Evolutionary conservation across 2,888 invertebrate species (phyloP), one percentile per base, ranked within the genome.

Genomic region (Agelastica alni): DNA sequence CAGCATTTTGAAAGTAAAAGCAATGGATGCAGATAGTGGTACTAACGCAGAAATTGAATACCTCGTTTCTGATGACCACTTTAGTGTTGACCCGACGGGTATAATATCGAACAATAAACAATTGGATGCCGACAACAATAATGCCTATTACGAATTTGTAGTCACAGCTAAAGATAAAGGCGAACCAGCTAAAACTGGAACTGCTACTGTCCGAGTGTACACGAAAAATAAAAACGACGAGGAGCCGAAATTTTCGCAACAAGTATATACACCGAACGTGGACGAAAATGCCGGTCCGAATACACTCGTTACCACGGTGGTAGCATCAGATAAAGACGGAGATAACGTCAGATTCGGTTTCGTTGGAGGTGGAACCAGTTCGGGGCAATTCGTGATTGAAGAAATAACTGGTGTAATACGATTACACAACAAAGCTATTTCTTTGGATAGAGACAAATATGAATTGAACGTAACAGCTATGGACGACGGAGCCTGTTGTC

Each of bases 201-300:
- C 91, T 0, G 96, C 96, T 0, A 96, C 94, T 0, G 96, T 97
- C 10, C 84, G 96, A 53, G 88, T 97, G 52, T 96, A 96, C 73
- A 96, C 96, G n/a, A 95, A 95, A 71, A 97, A 97, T 72, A 96
- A 96, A 77, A 97, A 97, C 77, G 97, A 97, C 73, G 96, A 97
- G 77, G 93, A 94, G 71, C 97, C 97, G 0, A 95, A 94, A 75
- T 96, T 96, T 75, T 94, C 94, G 0, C 96, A 96, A 70, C 94
- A 95, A 80, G 95, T 96, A 2, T 96, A 96, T 76, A 95, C 95
- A 1, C 95, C 96, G 0, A 96, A 95, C 77, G 95, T 96, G 1
- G 95, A 95, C 73, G 96, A 96, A 77, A 95, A 95, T 75, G 95
- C 95, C 6, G 95, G 95, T 0, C 93, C 95, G 0, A 95, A 94